Evolutionary conservation across 2,113 vertebrate species (phyloP).

Genomic region (Tetraodon nigroviridis): DNA sequence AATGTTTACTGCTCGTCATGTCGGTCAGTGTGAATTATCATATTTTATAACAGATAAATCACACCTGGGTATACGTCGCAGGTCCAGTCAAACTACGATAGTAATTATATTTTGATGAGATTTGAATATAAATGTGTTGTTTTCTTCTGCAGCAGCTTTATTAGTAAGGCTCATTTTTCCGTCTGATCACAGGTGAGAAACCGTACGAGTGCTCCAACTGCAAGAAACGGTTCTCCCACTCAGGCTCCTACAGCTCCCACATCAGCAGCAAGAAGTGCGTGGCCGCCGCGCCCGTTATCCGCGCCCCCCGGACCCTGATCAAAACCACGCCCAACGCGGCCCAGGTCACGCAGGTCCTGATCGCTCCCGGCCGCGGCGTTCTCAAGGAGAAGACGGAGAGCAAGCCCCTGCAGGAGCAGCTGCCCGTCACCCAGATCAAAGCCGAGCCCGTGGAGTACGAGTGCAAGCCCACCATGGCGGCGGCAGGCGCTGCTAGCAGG

Average conservation of each 20-base stretch:
- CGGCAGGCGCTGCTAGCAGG: constrained; percentile 64
- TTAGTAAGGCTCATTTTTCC: background rate
- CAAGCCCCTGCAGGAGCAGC: constrained; percentile 92
- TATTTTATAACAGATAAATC: too few species aligned
- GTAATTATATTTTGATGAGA: too few species aligned
- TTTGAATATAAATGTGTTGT: too few species aligned
- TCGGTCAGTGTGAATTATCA: too few species aligned
- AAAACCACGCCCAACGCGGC: constrained; percentile 80
- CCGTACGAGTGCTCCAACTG: constrained; percentile 98
- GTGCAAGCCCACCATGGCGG: constrained; percentile 84
- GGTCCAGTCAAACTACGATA: too few species aligned
- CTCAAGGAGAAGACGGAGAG: constrained; percentile 87
- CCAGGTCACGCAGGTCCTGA: constrained; percentile 74
- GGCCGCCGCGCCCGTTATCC: constrained; percentile 80
- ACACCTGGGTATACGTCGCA: too few species aligned
- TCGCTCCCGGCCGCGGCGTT: constrained; percentile 81
- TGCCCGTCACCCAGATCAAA: constrained; percentile 96
- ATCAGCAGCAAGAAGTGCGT: constrained; percentile 99
- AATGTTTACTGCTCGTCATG: too few species aligned
- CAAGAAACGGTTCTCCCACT: constrained; percentile 99
- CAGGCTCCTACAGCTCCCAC: constrained; percentile 98
- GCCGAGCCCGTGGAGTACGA: constrained; percentile 94
- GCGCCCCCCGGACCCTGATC: constrained; percentile 77
- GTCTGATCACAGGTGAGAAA: constrained; percentile 84
- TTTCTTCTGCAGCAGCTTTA: background rate